Base-by-base conservation (phyloP, 2,888 invertebrate genomes). In the Linnaemya tessellans region DNA sequence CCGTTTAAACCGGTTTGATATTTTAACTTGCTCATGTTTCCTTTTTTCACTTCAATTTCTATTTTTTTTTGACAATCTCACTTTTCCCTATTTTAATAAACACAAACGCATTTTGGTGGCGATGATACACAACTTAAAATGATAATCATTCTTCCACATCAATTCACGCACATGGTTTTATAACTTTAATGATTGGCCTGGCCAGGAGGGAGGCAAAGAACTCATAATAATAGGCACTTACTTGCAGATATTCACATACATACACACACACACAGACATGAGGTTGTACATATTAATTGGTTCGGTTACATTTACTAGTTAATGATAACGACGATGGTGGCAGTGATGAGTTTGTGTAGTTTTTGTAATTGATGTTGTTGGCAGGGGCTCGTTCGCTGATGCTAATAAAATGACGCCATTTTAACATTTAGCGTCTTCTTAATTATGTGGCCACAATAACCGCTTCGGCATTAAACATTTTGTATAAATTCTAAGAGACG, bases 61-160 rank as follows among this genome's bases (percentile, higher is more conserved):
- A 20, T 54, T 56, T 46, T 30, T 46, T 74, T 41, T 64, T 54
- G 35, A 25, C 18, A 77, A 65, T 43, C 30, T 56, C 30, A 43
- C 11, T 30, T 60, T 56, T 73, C 49, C 20, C n/a, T 51, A 9
- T 67, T 41, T 78, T 25, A 71, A 30, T 46, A 64, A 68, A 80
- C 35, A 73, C 56, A 71, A 84, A 71, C 43, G 54, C 62, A 84
- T 70, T 68, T 62, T 65, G 73, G 60, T 56, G 60, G 25, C 56
- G 77, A 78, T 84, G 80, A 70, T 82, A 79, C 46, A 54, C 64
- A 81, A 82, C 43, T 80, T 82, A 62, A 77, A 87, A 84, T 88
- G 89, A 87, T 90, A 90, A 90, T 90, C 91, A 90, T 88, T 89
- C 88, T 90, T 90, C 90, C 91, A 88, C 91, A 90, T 89, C 89